Conservation (phyloP, 2,888 invertebrate genomes). For the Harpalus rubripes region DNA sequence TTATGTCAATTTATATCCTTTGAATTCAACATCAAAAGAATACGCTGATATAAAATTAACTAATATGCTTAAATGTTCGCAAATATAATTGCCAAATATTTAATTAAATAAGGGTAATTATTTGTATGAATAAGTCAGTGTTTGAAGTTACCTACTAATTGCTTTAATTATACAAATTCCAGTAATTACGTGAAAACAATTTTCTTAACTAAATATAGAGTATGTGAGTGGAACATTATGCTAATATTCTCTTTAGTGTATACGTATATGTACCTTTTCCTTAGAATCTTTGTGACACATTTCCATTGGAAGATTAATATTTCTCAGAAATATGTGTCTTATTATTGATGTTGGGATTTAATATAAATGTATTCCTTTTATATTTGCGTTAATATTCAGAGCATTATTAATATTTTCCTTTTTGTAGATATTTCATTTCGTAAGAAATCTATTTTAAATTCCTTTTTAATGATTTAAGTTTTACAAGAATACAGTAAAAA, state of each 20-base stretch:
- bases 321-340: constrained; percentile 6
- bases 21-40: not conserved
- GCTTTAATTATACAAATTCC: not conserved
- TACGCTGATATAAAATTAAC: not conserved
- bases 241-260: not conserved
- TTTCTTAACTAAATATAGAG: not conserved
- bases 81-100: constrained; percentile 9
- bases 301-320: constrained; percentile 34
- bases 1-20: not conserved
- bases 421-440: constrained; percentile 31
- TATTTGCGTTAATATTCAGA: not conserved
- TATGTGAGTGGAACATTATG: not conserved
- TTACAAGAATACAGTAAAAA: not conserved
- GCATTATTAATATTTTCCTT: constrained; percentile 22
- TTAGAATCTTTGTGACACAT: not conserved
- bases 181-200: not conserved
- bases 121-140: not conserved
- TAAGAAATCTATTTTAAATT: constrained; percentile 5
- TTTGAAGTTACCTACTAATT: constrained; percentile 15
- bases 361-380: constrained; percentile 13
- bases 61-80: not conserved
- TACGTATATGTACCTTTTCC: not conserved
- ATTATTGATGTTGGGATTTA: constrained; percentile 15
- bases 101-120: constrained; percentile 7
- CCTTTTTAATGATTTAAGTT: constrained; percentile 22